Evolutionary conservation across 2,113 vertebrate species (phyloP).

Genomic region (Apteryx mantelli): DNA sequence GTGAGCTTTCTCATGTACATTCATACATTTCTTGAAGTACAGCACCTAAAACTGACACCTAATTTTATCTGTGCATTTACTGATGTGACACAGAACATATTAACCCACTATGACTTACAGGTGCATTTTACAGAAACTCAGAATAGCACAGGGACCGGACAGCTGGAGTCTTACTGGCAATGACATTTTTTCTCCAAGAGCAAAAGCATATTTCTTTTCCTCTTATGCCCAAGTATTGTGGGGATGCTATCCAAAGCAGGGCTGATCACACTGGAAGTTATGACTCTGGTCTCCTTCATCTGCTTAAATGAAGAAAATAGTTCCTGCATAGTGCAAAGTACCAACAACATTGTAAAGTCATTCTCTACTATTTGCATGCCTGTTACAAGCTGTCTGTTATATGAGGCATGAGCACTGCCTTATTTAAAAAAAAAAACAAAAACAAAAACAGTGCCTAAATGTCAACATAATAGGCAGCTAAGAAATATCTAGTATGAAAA

Average conservation of each 20-base stretch:
- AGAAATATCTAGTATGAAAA: background rate
- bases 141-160: background rate
- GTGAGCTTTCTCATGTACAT: background rate
- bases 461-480: conserved; percentile 4
- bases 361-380: background rate
- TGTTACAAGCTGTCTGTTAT: background rate
- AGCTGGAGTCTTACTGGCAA: background rate
- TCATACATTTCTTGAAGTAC: background rate
- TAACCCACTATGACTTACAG: background rate
- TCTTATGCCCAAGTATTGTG: background rate
- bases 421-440: background rate
- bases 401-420: background rate
- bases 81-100: background rate
- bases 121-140: background rate
- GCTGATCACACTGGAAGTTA: background rate
- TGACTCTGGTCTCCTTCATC: background rate
- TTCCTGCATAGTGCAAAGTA: background rate
- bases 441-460: background rate
- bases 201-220: background rate
- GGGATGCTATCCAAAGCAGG: background rate
- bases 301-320: background rate
- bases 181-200: background rate
- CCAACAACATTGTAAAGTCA: background rate
- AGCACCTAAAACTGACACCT: background rate
- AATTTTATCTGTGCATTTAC: background rate